Percentiles rank a stretch among this genome's conserved stretches.
Evolutionary conservation across 2,888 invertebrate species (phyloP).

Genomic region (Chrysodeixis includens): DNA sequence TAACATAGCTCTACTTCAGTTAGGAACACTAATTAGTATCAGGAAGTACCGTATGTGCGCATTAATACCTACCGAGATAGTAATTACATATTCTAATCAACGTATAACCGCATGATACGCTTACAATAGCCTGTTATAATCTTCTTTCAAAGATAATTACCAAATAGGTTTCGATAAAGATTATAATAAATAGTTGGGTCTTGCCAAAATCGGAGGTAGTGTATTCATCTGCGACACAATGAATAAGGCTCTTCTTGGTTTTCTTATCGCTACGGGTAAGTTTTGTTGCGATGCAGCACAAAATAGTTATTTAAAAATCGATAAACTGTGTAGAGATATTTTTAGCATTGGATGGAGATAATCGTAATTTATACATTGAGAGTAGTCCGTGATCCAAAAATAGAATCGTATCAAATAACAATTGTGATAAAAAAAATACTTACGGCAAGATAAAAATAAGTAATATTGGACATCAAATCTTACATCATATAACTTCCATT

Average conservation of each 20-base stretch:
- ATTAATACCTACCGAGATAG: neutral
- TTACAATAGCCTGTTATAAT: neutral
- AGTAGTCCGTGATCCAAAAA: no score
- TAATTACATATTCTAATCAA: neutral
- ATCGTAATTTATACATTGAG: no score
- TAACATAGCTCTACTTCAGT: no score
- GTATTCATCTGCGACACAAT: neutral
- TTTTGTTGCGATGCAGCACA: conserved; percentile 8
- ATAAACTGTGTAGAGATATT: no score
- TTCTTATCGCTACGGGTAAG: conserved; percentile 2
- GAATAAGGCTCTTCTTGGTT: conserved; percentile 6
- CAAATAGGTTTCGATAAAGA: neutral
- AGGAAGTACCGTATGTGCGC: neutral
- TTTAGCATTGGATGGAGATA: no score
- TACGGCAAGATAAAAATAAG: no score
- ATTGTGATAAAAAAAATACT: no score
- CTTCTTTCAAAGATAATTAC: neutral
- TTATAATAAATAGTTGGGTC: conserved; percentile 5
- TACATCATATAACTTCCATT: no score
- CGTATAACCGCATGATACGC: neutral
- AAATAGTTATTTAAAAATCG: conserved; percentile 19
- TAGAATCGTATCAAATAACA: no score
- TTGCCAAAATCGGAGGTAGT: neutral
- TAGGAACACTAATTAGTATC: neutral
- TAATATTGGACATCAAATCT: no score